These are phyloP conservation scores for Huso huso DNA, from an alignment of 2,797 vertebrate genomes.

Conservation along the genomic window DNA sequence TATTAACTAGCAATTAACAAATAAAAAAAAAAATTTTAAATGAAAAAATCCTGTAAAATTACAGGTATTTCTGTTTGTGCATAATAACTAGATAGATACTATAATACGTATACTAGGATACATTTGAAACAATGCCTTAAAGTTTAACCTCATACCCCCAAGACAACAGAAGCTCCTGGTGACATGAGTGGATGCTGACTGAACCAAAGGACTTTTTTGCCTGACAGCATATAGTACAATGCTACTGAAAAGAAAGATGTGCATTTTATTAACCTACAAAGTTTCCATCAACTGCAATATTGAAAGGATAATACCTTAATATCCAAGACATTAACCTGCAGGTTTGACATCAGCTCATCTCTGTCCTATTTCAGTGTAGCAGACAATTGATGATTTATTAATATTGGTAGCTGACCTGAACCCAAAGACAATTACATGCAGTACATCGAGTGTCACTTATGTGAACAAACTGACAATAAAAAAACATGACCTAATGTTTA, in stretches of 20 bases:
- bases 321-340: conserved; percentile 39
- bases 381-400: conserved; percentile 64
- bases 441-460: conserved; percentile 58
- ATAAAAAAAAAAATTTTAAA: too few relatives aligned
- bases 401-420: conserved; percentile 46
- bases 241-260: background rate
- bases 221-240: too few relatives aligned
- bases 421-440: conserved; percentile 64
- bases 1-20: too few relatives aligned
- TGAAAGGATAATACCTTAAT: conserved; percentile 34
- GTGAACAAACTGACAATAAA: conserved; percentile 68
- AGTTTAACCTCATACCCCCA: background rate
- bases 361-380: conserved; percentile 24
- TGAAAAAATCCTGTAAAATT: too few relatives aligned
- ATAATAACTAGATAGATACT: too few relatives aligned
- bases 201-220: too few relatives aligned
- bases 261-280: background rate
- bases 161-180: background rate
- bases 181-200: background rate
- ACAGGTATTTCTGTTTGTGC: too few relatives aligned
- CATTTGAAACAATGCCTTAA: too few relatives aligned
- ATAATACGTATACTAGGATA: too few relatives aligned
- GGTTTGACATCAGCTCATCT: background rate
- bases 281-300: background rate
- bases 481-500: conserved; percentile 60